phyloP scores from a whole-genome alignment of 2,888 invertebrate genomes.

The Papilio protenor region DNA sequence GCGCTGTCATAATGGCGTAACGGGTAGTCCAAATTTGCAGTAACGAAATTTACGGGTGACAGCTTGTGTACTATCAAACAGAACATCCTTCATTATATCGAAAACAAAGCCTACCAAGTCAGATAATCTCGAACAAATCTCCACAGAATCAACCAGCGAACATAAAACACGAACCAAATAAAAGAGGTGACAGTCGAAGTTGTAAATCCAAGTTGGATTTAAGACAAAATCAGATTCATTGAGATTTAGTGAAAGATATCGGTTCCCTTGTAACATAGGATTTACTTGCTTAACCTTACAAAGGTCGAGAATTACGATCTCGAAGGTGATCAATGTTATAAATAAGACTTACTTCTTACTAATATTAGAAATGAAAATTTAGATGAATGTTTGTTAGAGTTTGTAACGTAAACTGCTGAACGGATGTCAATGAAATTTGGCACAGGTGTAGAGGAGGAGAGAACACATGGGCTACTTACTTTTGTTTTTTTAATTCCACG shows the following conservation, averaged over 20 bases:
- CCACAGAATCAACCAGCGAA: constrained; percentile 1
- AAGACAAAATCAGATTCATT: constrained; percentile 29
- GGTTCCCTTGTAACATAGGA: constrained; percentile 21
- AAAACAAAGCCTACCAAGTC: not conserved
- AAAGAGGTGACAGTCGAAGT: constrained; percentile 24
- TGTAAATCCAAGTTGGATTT: constrained; percentile 34
- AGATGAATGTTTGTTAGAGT: too few relatives aligned
- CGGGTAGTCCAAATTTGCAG: too few relatives aligned
- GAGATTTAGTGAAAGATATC: constrained; percentile 34
- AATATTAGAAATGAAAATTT: too few relatives aligned
- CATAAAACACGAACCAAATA: constrained; percentile 25
- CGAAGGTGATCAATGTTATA: not conserved
- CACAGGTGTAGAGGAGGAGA: too few relatives aligned
- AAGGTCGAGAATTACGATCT: constrained; percentile 10
- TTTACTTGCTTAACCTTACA: constrained; percentile 27
- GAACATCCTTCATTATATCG: not conserved
- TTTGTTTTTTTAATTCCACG: too few relatives aligned
- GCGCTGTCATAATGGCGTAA: too few relatives aligned
- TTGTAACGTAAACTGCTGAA: too few relatives aligned
- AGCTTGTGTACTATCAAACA: not conserved
- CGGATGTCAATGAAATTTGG: too few relatives aligned
- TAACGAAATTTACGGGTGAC: too few relatives aligned
- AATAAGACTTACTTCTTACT: not conserved
- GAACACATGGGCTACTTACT: too few relatives aligned
- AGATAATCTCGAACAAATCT: constrained; percentile 13